Conservation (phyloP, 1,140 invertebrate species). For the Hyles euphorbiae region DNA sequence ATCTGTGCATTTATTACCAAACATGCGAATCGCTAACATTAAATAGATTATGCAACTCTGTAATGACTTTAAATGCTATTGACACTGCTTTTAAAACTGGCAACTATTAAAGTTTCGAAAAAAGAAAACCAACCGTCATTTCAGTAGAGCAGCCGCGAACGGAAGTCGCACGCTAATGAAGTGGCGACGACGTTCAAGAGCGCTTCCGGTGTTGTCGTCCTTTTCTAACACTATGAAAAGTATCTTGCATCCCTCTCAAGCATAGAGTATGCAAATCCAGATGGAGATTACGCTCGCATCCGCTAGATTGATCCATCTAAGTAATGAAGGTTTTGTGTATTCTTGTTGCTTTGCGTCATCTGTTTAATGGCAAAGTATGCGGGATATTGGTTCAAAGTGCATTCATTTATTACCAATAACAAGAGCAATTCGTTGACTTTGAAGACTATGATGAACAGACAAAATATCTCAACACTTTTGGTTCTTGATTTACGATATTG, state of each 20-base stretch:
- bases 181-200: slow-evolving; percentile 22
- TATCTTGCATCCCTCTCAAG: slow-evolving; percentile 17
- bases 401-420: too few relatives aligned
- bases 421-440: too few relatives aligned
- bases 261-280: slow-evolving; percentile 40
- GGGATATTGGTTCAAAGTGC: neutral
- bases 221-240: slow-evolving; percentile 7
- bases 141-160: slow-evolving; percentile 10
- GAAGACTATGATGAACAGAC: too few relatives aligned
- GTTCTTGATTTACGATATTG: too few relatives aligned
- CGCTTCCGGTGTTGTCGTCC: slow-evolving; percentile 15
- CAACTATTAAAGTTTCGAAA: slow-evolving; percentile 2
- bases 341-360: slow-evolving; percentile 26
- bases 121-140: slow-evolving; percentile 12
- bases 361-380: neutral
- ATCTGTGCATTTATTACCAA: neutral
- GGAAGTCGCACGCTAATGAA: slow-evolving; percentile 35
- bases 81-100: too few relatives aligned
- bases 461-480: too few relatives aligned
- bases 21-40: too few relatives aligned
- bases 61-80: too few relatives aligned
- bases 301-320: slow-evolving; percentile 42
- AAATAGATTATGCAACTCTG: too few relatives aligned
- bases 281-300: slow-evolving; percentile 2
- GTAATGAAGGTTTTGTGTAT: slow-evolving; percentile 44